A percentile compares a stretch with the other conserved stretches of the same genome.
These are phyloP conservation scores for Olivierus martensii DNA, from an alignment of 1,140 invertebrate species.

Conservation along the genomic window DNA sequence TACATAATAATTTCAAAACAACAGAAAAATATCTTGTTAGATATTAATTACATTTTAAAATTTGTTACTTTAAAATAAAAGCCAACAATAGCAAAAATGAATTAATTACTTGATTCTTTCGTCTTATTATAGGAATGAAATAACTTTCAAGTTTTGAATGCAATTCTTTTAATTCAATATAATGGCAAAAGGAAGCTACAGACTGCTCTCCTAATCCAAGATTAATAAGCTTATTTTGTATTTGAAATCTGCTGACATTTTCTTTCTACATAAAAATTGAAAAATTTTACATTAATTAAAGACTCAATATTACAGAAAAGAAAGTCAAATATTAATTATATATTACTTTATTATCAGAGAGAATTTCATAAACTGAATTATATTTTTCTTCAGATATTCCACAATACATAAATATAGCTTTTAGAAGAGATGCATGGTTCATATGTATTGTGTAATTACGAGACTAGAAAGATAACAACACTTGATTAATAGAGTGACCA, in stretches of 20 bases:
- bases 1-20: no score
- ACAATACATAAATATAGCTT: slow-evolving; percentile 61
- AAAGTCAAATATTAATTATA: not conserved
- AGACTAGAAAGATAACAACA: slow-evolving; percentile 39
- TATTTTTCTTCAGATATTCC: slow-evolving; percentile 49
- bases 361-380: not conserved
- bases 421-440: slow-evolving; percentile 66
- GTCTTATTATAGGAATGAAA: no score
- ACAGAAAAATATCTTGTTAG: no score
- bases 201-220: slow-evolving; percentile 53
- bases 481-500: no score
- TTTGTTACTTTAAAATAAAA: no score
- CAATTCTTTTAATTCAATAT: slow-evolving; percentile 55
- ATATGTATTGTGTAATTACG: slow-evolving; percentile 58
- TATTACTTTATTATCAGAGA: not conserved
- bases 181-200: slow-evolving; percentile 48
- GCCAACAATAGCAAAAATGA: no score
- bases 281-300: not conserved
- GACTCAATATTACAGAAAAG: not conserved
- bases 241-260: slow-evolving; percentile 43
- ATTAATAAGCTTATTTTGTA: slow-evolving; percentile 52
- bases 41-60: no score
- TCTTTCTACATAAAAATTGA: slow-evolving; percentile 5
- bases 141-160: slow-evolving; percentile 39
- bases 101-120: no score